Percentiles rank a stretch among this genome's conserved stretches.
Conservation (phyloP, 2,113 vertebrate genomes). For the Pionites leucogaster region DNA sequence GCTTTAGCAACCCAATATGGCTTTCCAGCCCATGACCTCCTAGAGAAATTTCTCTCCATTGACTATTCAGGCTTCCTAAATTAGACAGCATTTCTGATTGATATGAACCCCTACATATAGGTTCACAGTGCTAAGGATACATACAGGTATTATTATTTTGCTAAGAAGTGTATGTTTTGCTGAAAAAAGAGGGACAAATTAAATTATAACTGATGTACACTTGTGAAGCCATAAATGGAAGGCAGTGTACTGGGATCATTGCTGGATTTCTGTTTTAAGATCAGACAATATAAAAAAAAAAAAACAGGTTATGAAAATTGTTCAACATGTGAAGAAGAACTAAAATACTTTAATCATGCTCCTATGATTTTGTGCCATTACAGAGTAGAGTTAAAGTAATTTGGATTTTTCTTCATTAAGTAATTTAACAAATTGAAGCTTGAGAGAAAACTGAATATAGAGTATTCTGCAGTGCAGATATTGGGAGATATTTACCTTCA, state of each 20-base stretch:
- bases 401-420: not conserved
- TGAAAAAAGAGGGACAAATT: not conserved
- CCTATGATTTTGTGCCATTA: not conserved
- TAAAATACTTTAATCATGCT: not conserved
- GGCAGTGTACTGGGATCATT: not conserved
- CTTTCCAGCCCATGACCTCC: not conserved
- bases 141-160: not conserved
- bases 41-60: not conserved
- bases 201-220: not conserved
- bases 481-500: not conserved
- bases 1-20: accelerated
- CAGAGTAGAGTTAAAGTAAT: not conserved
- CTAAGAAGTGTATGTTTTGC: not conserved
- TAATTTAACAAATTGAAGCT: not conserved
- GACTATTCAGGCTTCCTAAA: not conserved
- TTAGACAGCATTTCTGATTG: not conserved
- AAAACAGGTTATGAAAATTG: not conserved
- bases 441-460: not conserved
- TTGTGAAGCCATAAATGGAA: not conserved
- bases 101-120: not conserved
- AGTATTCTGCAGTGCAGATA: not conserved
- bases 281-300: not conserved
- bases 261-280: not conserved
- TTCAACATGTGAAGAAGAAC: not conserved
- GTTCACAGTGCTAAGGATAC: not conserved